A percentile compares a stretch with the other conserved stretches of the same genome.
Conservation (phyloP, 2,797 vertebrate species). For the Mormyrus hasselquistii region DNA sequence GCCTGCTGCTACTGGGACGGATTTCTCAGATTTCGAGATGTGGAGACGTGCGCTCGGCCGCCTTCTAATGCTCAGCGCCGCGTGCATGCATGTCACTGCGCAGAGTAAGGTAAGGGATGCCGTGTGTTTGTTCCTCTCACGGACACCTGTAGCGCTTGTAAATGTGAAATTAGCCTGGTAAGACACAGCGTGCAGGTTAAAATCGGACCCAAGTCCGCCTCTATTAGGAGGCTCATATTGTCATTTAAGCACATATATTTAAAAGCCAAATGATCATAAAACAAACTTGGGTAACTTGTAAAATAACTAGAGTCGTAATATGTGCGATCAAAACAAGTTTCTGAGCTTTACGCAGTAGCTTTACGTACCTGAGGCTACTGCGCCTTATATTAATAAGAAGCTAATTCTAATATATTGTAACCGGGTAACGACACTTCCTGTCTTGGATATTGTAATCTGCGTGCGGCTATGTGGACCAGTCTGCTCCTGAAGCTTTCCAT, state of each 20-base stretch:
- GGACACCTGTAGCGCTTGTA: neutral
- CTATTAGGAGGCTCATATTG: neutral
- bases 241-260: neutral
- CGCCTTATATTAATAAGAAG: neutral
- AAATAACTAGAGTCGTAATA: neutral
- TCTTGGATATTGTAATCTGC: neutral
- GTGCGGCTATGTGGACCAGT: neutral
- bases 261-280: neutral
- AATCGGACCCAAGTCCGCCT: neutral
- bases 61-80: conserved; percentile 25
- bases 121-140: neutral
- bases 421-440: neutral
- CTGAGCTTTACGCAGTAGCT: neutral
- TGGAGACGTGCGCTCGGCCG: conserved; percentile 27
- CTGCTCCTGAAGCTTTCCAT: neutral
- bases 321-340: neutral
- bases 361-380: neutral
- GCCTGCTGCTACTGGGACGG: neutral
- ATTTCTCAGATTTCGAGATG: conserved; percentile 25
- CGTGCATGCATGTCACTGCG: conserved; percentile 18
- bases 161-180: neutral
- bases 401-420: neutral
- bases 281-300: neutral
- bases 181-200: neutral
- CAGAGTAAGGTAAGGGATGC: conserved; percentile 32